Evolutionary conservation across 2,888 invertebrate genomes (phyloP).

Genomic region (Rhimphoctona megacephalus): DNA sequence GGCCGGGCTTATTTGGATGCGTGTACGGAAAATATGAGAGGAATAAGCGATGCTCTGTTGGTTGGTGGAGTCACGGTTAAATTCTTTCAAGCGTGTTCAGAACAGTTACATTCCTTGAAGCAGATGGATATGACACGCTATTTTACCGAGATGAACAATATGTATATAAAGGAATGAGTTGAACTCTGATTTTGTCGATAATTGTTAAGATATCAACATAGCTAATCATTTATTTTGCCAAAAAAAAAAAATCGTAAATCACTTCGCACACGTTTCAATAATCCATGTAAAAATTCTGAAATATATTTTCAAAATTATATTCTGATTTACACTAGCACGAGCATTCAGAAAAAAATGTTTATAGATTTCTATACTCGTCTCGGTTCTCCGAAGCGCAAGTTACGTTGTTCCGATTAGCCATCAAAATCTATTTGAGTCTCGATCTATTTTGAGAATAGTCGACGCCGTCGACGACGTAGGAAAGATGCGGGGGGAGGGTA

Average conservation of each 20-base stretch:
- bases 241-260: neutral
- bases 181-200: neutral
- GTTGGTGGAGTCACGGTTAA: neutral
- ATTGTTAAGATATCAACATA: neutral
- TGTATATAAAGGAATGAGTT: neutral
- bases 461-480: slow-evolving; percentile 57
- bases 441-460: slow-evolving; percentile 68
- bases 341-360: neutral
- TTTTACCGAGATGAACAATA: neutral
- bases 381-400: slow-evolving; percentile 66
- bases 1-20: neutral
- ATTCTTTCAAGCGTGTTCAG: neutral
- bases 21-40: neutral
- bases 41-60: neutral
- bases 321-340: neutral
- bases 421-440: slow-evolving; percentile 69
- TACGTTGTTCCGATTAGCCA: slow-evolving; percentile 70
- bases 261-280: neutral
- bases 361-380: slow-evolving; percentile 68
- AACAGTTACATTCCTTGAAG: slow-evolving; percentile 16
- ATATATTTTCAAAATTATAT: neutral
- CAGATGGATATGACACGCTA: slow-evolving; percentile 18
- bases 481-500: neutral
- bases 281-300: neutral
- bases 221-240: neutral